Percentiles rank a stretch among this genome's conserved stretches.
Evolutionary conservation across 1,140 invertebrate species (phyloP).

Genomic region (Panonychus citri): DNA sequence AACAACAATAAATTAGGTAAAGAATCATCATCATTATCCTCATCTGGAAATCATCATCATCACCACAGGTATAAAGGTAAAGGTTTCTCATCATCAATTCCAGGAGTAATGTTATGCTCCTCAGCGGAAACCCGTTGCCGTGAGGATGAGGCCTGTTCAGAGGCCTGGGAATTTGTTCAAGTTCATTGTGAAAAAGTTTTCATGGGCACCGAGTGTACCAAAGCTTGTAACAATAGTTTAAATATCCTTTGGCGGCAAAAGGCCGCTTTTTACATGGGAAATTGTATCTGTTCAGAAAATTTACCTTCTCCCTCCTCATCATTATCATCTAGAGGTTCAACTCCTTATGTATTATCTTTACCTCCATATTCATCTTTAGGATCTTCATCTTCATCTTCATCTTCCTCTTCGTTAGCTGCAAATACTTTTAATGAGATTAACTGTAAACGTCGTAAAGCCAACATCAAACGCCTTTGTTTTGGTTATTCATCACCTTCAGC

Average conservation of each 20-base stretch:
- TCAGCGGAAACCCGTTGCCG: background rate
- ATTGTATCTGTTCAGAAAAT: slow-evolving; percentile 1
- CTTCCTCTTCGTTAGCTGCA: no score
- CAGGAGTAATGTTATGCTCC: background rate
- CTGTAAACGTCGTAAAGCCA: background rate
- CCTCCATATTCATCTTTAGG: no score
- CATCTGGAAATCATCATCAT: no score
- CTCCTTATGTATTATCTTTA: no score
- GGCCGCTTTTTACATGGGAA: background rate
- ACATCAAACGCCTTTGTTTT: background rate
- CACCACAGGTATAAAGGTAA: no score
- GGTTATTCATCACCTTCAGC: background rate
- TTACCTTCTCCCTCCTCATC: no score
- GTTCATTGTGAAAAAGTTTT: background rate
- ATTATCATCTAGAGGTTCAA: no score
- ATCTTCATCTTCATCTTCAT: no score
- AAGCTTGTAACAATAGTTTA: slow-evolving; percentile 1
- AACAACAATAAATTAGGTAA: no score
- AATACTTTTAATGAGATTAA: background rate
- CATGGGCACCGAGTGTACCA: background rate
- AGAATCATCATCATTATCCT: no score
- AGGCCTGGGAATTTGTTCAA: background rate
- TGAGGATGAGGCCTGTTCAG: background rate
- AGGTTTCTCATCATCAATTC: no score
- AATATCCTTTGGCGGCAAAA: background rate